phyloP scores from a whole-genome alignment of 2,888 invertebrate species.

The Ophraella communa region DNA sequence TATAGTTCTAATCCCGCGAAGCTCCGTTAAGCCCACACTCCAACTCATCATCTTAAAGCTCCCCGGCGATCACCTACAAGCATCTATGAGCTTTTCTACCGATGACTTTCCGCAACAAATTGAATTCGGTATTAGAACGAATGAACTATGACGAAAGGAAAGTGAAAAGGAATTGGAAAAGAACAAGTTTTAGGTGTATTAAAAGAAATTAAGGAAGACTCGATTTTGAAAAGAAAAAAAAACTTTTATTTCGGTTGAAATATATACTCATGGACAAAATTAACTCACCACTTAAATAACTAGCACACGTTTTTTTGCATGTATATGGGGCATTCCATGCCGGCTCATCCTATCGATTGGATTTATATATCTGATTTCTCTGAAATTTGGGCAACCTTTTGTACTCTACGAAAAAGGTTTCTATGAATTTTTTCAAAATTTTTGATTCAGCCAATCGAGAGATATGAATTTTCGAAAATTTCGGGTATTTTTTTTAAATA shows the following conservation, averaged over 20 bases:
- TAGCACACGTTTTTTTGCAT: too few relatives aligned
- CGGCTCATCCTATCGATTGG: too few relatives aligned
- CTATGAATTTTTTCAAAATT: too few relatives aligned
- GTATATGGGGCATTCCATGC: too few relatives aligned
- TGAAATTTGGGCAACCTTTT: too few relatives aligned
- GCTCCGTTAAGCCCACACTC: constrained; percentile 34
- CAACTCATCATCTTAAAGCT: constrained; percentile 38
- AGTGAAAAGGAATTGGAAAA: constrained; percentile 19
- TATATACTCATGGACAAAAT: too few relatives aligned
- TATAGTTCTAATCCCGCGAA: constrained; percentile 38
- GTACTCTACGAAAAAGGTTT: too few relatives aligned
- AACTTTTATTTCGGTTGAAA: constrained; percentile 3
- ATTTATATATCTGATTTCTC: too few relatives aligned
- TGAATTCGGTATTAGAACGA: constrained; percentile 23
- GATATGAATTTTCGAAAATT: too few relatives aligned
- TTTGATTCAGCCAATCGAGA: too few relatives aligned
- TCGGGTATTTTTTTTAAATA: too few relatives aligned
- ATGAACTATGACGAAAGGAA: constrained; percentile 9
- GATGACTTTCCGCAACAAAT: constrained; percentile 21
- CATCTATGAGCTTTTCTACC: constrained; percentile 23
- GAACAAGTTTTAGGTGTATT: constrained; percentile 10
- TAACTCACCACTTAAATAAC: too few relatives aligned
- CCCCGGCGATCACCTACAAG: constrained; percentile 36
- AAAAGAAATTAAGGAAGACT: neutral
- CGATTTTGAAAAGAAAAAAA: neutral